phyloP scores from a whole-genome alignment of 2,113 vertebrate genomes.

The Mesembrinibis cayennensis region DNA sequence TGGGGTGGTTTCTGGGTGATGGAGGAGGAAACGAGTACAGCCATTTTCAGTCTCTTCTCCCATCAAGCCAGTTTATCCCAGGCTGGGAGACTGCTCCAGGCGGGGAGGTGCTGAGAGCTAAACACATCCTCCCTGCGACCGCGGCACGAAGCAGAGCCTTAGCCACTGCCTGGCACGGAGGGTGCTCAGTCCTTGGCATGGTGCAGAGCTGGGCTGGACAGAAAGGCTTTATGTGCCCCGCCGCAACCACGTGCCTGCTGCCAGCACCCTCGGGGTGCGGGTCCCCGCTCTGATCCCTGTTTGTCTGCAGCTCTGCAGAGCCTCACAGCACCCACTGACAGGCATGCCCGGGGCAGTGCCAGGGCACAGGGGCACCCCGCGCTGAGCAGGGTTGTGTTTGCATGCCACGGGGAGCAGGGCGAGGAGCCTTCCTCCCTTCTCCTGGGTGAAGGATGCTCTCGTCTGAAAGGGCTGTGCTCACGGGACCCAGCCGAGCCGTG shows the following conservation, averaged over 20 bases:
- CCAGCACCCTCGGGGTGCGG: not conserved
- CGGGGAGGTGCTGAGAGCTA: not conserved
- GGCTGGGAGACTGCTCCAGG: not conserved
- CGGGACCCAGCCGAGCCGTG: rapidly evolving
- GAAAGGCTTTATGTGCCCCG: not conserved
- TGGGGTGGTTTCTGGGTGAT: not conserved
- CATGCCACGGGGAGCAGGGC: rapidly evolving
- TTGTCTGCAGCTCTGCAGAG: not conserved
- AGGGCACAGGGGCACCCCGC: not conserved
- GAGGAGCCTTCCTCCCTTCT: not conserved
- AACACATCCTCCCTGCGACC: not conserved
- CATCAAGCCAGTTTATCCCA: not conserved
- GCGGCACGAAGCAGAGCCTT: not conserved
- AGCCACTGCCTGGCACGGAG: not conserved
- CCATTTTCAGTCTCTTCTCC: not conserved
- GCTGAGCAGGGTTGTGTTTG: not conserved
- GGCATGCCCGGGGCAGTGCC: not conserved
- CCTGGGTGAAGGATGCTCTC: not conserved
- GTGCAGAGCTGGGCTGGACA: not conserved
- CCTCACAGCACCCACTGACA: not conserved
- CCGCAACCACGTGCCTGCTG: not conserved
- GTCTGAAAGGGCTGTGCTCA: not conserved
- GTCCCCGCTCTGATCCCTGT: not conserved
- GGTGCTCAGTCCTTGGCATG: not conserved
- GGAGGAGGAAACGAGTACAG: not conserved